Evolutionary conservation across 1,140 invertebrate species (phyloP).

Genomic region (Cheumatopsyche charites): DNA sequence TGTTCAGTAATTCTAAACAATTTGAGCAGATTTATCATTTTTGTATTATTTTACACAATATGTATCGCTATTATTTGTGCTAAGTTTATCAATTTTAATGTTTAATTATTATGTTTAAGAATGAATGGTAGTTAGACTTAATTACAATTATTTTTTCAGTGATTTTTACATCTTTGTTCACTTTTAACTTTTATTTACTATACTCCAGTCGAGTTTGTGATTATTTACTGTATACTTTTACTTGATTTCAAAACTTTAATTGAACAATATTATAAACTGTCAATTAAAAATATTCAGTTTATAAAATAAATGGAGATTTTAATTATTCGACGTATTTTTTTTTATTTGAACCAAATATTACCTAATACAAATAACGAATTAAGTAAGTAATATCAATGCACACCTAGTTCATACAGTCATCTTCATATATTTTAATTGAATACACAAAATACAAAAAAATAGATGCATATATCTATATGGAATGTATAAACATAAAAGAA

Average conservation of each 20-base stretch:
- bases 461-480: too few species aligned
- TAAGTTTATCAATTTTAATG: not conserved
- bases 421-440: too few species aligned
- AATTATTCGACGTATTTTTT: not conserved
- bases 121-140: slow-evolving; percentile 16
- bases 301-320: slow-evolving; percentile 36
- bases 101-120: not conserved
- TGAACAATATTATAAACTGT: slow-evolving; percentile 29
- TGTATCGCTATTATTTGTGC: not conserved
- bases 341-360: not conserved
- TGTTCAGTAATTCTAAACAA: slow-evolving; percentile 3
- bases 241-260: slow-evolving; percentile 28
- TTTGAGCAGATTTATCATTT: not conserved
- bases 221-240: slow-evolving; percentile 23
- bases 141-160: slow-evolving; percentile 10
- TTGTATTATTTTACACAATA: not conserved
- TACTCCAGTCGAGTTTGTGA: slow-evolving; percentile 22
- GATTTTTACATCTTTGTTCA: slow-evolving; percentile 11
- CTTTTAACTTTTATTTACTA: slow-evolving; percentile 9
- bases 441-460: too few species aligned
- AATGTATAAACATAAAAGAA: too few species aligned
- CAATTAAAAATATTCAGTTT: slow-evolving; percentile 37
- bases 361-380: too few species aligned
- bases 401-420: too few species aligned
- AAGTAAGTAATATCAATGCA: too few species aligned